Conservation (phyloP, 1,140 invertebrate genomes). For the Myzus persicae region DNA sequence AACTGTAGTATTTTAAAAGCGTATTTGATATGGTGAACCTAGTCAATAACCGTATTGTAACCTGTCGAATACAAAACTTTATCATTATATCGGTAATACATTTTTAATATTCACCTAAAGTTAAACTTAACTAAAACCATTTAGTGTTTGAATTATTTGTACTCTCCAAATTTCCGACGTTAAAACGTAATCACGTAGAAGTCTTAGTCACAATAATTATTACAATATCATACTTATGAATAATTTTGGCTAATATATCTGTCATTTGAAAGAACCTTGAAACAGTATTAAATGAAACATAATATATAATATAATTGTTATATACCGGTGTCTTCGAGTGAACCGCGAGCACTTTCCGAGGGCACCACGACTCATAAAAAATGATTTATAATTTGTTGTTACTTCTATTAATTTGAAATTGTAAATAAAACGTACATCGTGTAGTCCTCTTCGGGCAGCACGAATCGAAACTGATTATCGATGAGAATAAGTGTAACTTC, state of each 20-base stretch:
- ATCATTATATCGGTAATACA: neutral
- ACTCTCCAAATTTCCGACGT: neutral
- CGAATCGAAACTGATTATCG: too few relatives aligned
- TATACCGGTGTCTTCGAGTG: neutral
- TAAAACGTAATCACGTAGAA: neutral
- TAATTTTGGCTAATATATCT: neutral
- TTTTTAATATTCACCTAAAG: neutral
- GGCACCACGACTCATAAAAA: too few relatives aligned
- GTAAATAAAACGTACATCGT: too few relatives aligned
- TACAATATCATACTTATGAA: neutral
- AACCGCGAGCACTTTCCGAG: too few relatives aligned
- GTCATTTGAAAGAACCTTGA: neutral
- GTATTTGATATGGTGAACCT: neutral
- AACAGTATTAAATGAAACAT: neutral
- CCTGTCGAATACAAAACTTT: neutral
- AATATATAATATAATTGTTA: neutral
- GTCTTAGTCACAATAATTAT: neutral
- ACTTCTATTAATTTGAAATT: too few relatives aligned
- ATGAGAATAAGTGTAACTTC: too few relatives aligned
- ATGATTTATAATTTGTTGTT: too few relatives aligned
- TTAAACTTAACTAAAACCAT: neutral
- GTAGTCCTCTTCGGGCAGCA: too few relatives aligned
- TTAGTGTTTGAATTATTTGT: neutral
- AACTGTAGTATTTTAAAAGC: neutral
- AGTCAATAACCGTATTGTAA: neutral